Percentiles rank a stretch among this genome's conserved stretches.
Conservation (phyloP, 2,113 vertebrate genomes). For the Takifugu flavidus region DNA sequence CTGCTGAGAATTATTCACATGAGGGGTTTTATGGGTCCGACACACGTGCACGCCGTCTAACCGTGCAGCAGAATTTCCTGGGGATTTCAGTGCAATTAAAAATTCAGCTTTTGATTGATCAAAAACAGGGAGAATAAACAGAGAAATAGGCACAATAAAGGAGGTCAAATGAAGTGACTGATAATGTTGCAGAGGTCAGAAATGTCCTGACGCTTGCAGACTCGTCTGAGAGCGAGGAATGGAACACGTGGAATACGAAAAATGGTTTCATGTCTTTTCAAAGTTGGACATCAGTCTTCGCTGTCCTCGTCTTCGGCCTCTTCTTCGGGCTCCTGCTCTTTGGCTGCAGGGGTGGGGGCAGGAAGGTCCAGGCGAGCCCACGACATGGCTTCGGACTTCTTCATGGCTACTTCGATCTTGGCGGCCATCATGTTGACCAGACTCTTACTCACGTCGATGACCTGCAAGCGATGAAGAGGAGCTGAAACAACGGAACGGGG, state of each 20-base stretch:
- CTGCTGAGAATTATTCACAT: not conserved
- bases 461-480: slow-evolving; percentile 64
- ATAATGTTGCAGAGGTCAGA: slow-evolving; percentile 22
- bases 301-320: slow-evolving; percentile 64
- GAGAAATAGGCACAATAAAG: not conserved
- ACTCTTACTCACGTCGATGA: slow-evolving; percentile 90
- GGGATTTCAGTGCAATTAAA: slow-evolving; percentile 26
- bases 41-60: not conserved
- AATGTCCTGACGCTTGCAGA: not conserved
- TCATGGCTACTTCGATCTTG: slow-evolving; percentile 91
- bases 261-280: not conserved
- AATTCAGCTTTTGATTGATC: not conserved
- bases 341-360: slow-evolving; percentile 56
- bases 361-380: slow-evolving; percentile 94
- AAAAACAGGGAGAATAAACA: not conserved
- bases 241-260: slow-evolving; percentile 16
- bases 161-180: not conserved
- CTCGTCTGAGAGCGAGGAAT: too few relatives aligned
- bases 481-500: not conserved
- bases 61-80: not conserved
- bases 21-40: slow-evolving; percentile 7
- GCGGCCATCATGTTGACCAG: slow-evolving; percentile 89
- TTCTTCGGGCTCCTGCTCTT: slow-evolving; percentile 65
- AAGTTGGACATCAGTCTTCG: slow-evolving; percentile 45
- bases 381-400: slow-evolving; percentile 87